phyloP scores from a whole-genome alignment of 2,888 invertebrate genomes.

The Dryococelus australis region DNA sequence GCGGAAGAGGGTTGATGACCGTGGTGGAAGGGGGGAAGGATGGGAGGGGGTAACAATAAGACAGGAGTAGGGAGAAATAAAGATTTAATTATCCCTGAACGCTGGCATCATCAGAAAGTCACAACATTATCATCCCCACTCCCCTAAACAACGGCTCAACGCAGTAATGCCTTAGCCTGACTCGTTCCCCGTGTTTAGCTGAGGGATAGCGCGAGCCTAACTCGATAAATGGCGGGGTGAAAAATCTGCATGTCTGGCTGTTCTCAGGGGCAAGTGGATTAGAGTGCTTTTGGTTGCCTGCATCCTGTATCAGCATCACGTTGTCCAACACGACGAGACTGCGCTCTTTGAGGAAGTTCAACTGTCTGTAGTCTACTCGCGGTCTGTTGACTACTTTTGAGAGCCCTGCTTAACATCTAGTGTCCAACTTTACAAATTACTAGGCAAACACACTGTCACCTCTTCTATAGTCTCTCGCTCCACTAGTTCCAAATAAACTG shows the following conservation, averaged over 20 bases:
- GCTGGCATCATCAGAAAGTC: conserved; percentile 7
- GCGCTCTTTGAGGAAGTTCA: too few relatives aligned
- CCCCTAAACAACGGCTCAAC: neutral
- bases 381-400: too few relatives aligned
- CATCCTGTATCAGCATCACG: too few relatives aligned
- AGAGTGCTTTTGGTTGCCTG: neutral
- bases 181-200: neutral
- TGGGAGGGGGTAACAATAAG: too few relatives aligned
- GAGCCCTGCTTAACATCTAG: too few relatives aligned
- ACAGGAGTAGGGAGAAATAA: neutral
- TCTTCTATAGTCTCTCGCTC: too few relatives aligned
- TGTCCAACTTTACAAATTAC: too few relatives aligned
- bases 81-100: neutral
- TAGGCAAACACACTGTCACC: too few relatives aligned
- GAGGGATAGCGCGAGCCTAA: neutral
- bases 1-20: neutral
- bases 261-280: conserved; percentile 1
- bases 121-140: neutral
- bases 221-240: neutral
- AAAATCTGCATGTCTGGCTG: conserved; percentile 1
- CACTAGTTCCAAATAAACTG: too few relatives aligned
- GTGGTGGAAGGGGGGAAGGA: neutral
- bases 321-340: too few relatives aligned
- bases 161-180: neutral
- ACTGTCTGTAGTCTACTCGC: too few relatives aligned